Conservation (phyloP, 2,797 vertebrate species). For the Danio choprae region DNA sequence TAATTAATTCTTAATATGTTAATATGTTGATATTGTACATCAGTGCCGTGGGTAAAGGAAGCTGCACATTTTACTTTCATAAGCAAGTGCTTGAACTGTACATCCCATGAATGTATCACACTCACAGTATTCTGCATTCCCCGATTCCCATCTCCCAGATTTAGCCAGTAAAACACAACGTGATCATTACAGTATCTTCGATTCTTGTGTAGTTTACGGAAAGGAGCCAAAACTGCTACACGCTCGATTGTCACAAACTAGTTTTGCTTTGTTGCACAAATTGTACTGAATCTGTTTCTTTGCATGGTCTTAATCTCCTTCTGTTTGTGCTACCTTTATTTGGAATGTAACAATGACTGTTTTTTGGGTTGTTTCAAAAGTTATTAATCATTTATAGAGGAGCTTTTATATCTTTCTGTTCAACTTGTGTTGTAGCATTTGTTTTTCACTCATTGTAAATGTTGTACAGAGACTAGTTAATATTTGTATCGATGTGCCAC, state of each 20-base stretch:
- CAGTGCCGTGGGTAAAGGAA: conserved; percentile 13
- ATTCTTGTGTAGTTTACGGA: conserved; percentile 51
- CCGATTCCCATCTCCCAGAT: conserved; percentile 34
- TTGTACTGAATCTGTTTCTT: conserved; percentile 53
- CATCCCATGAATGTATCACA: conserved; percentile 58
- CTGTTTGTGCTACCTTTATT: conserved; percentile 40
- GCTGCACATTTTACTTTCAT: conserved; percentile 16
- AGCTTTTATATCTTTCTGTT: conserved; percentile 54
- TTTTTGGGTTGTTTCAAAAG: conserved; percentile 46
- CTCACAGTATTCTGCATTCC: conserved; percentile 27
- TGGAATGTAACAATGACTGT: conserved; percentile 46
- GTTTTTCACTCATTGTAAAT: conserved; percentile 70
- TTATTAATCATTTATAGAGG: conserved; percentile 37
- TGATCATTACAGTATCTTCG: conserved; percentile 47
- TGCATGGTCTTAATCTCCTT: conserved; percentile 54
- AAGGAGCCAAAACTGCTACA: conserved; percentile 50
- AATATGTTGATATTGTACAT: conserved; percentile 22
- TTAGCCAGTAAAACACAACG: conserved; percentile 39
- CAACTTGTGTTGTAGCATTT: conserved; percentile 50
- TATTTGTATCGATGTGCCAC: conserved; percentile 79
- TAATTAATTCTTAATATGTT: not conserved
- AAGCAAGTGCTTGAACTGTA: conserved; percentile 46
- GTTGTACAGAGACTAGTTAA: conserved; percentile 79
- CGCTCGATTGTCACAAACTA: conserved; percentile 55
- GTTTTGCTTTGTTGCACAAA: conserved; percentile 72